Evolutionary conservation across 2,113 vertebrate species (phyloP), one percentile per base, ranked within the genome.

Genomic region (Urocitellus parryii): DNA sequence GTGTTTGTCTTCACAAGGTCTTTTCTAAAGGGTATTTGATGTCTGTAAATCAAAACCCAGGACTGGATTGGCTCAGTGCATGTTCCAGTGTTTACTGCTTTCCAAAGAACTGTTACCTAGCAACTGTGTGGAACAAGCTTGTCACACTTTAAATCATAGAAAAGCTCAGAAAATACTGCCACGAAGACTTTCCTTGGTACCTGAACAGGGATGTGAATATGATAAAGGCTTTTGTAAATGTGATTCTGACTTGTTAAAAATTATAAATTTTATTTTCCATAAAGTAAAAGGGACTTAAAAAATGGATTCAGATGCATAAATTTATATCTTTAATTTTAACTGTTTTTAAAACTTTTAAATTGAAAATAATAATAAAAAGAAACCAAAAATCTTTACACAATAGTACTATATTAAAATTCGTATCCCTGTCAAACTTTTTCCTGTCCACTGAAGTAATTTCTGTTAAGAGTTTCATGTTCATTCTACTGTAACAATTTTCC

Each of bases 91-190:
- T 88, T 97, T 86, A 87, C 65, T 89, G 86, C 82, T 95, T 95
- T 95, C 70, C 74, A 56, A 73, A 73, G 88, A 88, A 48, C 70
- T 17, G 96, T 98, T 96, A 73, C 97, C 87, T 97, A 96, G 97
- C 97, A 98, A 97, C 97, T 32, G 20, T 42, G 67, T 51, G 61
- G 82, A 70, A 67, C 88, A 94, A 80, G 65, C 70, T 84, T 81
- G 78, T 53, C 73, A 79, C 45, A 53, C 63, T 92, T 95, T 76
- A 82, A 93, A 81, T 77, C 88, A 65, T 29, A 80, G 14, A 68
- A n/a, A 24, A 92, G 56, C 82, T 87, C 73, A 93, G 72, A 79
- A 94, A 82, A 96, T 61, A 58, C 56, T 63, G 48, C 51, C 74
- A 83, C 45, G 51, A 29, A 79, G 25, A 61, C 63, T 72, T 94